phyloP scores from a whole-genome alignment of 1,140 invertebrate genomes.

The Zaprionus ornatus region DNA sequence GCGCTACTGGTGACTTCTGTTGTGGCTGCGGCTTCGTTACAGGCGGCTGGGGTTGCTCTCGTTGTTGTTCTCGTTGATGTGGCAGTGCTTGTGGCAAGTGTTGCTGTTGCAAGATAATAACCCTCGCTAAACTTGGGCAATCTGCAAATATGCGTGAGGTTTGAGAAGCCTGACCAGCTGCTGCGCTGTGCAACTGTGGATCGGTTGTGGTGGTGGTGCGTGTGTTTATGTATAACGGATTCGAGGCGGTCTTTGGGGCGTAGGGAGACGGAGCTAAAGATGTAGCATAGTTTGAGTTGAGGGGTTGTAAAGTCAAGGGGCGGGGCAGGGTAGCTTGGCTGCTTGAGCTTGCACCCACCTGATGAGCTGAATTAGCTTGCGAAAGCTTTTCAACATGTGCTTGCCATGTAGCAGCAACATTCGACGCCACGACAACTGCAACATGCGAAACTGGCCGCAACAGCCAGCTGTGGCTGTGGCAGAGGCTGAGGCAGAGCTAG shows the following conservation, averaged over 20 bases:
- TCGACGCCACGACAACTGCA: conserved; percentile 52
- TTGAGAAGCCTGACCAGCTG: conserved; percentile 49
- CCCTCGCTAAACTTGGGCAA: conserved; percentile 83
- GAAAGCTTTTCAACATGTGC: conserved; percentile 39
- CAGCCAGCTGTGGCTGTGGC: conserved; percentile 21
- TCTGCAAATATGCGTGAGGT: conserved; percentile 79
- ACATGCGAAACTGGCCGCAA: conserved; percentile 45
- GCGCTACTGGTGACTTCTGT: conserved; percentile 23
- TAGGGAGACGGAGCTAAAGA: conserved; percentile 3
- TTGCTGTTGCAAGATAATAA: conserved; percentile 77
- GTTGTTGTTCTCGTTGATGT: conserved; percentile 30
- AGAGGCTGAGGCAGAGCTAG: conserved; percentile 24
- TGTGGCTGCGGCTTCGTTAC: conserved; percentile 12
- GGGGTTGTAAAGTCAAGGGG: not conserved
- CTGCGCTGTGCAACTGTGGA: conserved; percentile 24
- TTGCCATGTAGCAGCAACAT: conserved; percentile 33
- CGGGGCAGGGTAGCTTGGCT: conserved; percentile 6
- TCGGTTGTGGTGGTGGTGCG: not conserved
- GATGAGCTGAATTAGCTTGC: conserved; percentile 68
- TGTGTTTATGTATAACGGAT: not conserved
- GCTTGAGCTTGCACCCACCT: conserved; percentile 63
- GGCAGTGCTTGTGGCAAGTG: conserved; percentile 25
- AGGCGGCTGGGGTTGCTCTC: conserved; percentile 13
- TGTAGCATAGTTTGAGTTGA: conserved; percentile 15
- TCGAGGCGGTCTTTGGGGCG: not conserved